phyloP scores from a whole-genome alignment of 2,888 invertebrate genomes.

The Mesorhabditis spiculigera region DNA sequence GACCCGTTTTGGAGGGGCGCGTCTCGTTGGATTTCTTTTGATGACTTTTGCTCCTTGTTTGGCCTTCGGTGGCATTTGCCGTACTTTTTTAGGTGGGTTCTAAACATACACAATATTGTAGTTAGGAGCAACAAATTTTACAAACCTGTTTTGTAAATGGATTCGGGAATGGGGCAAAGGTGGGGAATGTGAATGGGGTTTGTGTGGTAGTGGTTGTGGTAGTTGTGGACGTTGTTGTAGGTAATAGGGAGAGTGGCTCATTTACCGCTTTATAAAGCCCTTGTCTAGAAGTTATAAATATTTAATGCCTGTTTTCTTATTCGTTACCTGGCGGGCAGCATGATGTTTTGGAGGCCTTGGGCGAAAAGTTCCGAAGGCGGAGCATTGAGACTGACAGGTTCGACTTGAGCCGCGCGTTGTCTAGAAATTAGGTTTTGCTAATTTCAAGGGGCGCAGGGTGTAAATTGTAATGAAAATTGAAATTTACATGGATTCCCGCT shows the following conservation, averaged over 20 bases:
- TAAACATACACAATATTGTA: too few relatives aligned
- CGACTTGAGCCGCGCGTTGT: slow-evolving; percentile 24
- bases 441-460: not conserved
- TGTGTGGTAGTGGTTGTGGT: slow-evolving; percentile 10
- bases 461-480: not conserved
- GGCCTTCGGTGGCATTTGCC: too few relatives aligned
- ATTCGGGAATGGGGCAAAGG: slow-evolving; percentile 11
- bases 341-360: slow-evolving; percentile 37
- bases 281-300: slow-evolving; percentile 1
- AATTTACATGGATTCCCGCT: slow-evolving; percentile 15
- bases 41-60: too few relatives aligned
- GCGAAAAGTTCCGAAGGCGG: slow-evolving; percentile 39
- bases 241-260: not conserved
- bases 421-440: not conserved
- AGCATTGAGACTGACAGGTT: slow-evolving; percentile 19
- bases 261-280: not conserved
- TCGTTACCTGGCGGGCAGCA: slow-evolving; percentile 9
- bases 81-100: slow-evolving; percentile 8
- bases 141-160: not conserved
- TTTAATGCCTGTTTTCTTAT: not conserved
- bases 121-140: too few relatives aligned
- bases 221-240: not conserved
- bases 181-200: slow-evolving; percentile 14
- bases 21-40: too few relatives aligned
- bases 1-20: too few relatives aligned